Base-by-base conservation (phyloP, 2,888 invertebrate genomes). In the Tribolium freemani region DNA sequence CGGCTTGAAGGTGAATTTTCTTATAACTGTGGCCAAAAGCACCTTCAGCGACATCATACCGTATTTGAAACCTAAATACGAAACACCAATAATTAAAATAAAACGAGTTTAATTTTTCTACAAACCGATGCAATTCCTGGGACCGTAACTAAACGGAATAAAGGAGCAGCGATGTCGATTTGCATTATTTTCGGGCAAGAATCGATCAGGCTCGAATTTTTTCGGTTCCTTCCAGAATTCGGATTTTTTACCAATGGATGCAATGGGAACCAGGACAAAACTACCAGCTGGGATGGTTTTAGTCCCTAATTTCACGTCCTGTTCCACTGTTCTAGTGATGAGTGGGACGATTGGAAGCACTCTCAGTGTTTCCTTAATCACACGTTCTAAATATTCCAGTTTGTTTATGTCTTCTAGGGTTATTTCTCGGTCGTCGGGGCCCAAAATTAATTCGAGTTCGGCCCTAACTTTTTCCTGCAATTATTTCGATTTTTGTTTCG, bases 141-240 rank as follows among this genome's bases (percentile, higher is more conserved):
- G n/a, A 13, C 61, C 61, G 30, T 61, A 48, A 50, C 61, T 61
- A 13, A 61, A 61, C 10, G 61, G 61, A 26, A 61, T 21, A 31
- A 48, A 61, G 3, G 48, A 26, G 11, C 48, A 50, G 0, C 46
- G 48, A 5, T n/a, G 61, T 6, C 50, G 9, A n/a, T 61, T 61
- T 30, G 16, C 50, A 6, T 21, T 30, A 10, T 61, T 46, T 61
- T 61, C 48, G 5, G 61, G 61, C n/a, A 61, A 31, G 9, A 61
- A 61, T 11, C 61, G 9, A n/a, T 61, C 61, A 11, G 53, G 53
- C 1, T 53, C n/a, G 16, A 61, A 61, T 10, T 61, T 48, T 5
- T 20, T 4, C 9, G 61, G 61, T 1, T 61, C 31, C 10, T 26
- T 21, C 61, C 61, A 61, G 11, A 61, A 30, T 13, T 61, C 61